Conservation (phyloP, 2,113 vertebrate species). For the Pomatostomus ruficeps region DNA sequence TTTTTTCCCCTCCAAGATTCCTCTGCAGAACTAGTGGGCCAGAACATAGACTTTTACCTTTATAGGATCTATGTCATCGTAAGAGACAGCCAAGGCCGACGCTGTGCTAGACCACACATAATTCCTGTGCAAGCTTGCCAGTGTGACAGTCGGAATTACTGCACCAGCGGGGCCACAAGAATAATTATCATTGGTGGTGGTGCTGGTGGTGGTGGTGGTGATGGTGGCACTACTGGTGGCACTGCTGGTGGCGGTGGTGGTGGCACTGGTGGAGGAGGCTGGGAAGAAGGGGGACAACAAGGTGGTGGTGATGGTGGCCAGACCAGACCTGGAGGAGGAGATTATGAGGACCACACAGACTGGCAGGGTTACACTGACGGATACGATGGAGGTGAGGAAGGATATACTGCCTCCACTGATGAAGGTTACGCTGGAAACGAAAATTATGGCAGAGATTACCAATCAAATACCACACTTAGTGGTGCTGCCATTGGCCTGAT, state of each 20-base stretch:
- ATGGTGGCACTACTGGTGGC: rapidly evolving
- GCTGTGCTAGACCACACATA: constrained; percentile 22
- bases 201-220: rapidly evolving
- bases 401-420: neutral
- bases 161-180: constrained; percentile 26
- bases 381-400: rapidly evolving
- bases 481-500: constrained; percentile 72
- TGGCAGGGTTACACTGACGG: neutral
- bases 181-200: neutral
- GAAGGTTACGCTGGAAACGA: rapidly evolving
- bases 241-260: neutral
- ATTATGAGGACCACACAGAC: neutral
- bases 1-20: neutral
- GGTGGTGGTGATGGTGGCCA: neutral
- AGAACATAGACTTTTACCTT: constrained; percentile 38
- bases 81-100: constrained; percentile 33
- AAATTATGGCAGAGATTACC: rapidly evolving
- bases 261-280: neutral
- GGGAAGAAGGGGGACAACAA: neutral
- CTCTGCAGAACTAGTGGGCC: constrained; percentile 38
- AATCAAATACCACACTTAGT: constrained; percentile 35
- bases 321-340: neutral
- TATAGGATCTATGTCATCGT: constrained; percentile 14
- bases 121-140: constrained; percentile 61
- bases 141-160: constrained; percentile 45